A percentile compares a stretch with the other conserved stretches of the same genome.
Evolutionary conservation across 2,113 vertebrate species (phyloP).

Genomic region (Neodon shergylaensis): DNA sequence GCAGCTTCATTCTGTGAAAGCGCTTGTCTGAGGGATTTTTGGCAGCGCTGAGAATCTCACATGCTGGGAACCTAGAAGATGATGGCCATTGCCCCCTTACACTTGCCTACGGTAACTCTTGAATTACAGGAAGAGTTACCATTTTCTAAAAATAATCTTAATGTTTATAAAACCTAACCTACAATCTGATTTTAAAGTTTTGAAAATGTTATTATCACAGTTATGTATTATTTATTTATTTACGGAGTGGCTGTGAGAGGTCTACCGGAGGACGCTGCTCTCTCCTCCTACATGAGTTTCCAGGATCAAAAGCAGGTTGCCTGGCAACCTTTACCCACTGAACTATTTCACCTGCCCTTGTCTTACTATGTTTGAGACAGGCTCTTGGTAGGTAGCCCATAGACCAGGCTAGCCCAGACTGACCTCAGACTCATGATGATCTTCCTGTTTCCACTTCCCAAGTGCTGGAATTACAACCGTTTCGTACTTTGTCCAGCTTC

Average conservation of each 20-base stretch:
- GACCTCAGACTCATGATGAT: neutral
- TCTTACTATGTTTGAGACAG: neutral
- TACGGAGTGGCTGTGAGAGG: neutral
- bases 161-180: neutral
- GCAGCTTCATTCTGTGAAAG: neutral
- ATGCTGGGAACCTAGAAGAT: neutral
- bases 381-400: neutral
- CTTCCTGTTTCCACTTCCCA: neutral
- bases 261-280: no score
- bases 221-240: neutral
- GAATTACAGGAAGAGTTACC: neutral
- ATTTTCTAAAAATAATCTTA: neutral
- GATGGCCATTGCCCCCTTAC: neutral
- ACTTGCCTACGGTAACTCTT: neutral
- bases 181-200: conserved; percentile 6
- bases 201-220: neutral
- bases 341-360: neutral
- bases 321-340: neutral
- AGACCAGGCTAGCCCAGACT: neutral
- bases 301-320: neutral
- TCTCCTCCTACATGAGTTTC: neutral
- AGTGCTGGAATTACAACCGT: neutral
- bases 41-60: neutral
- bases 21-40: neutral
- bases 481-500: neutral